These are phyloP conservation scores for Phenganax subtilis DNA, from an alignment of 92 coral and sea anemone species.

Conservation along the genomic window DNA sequence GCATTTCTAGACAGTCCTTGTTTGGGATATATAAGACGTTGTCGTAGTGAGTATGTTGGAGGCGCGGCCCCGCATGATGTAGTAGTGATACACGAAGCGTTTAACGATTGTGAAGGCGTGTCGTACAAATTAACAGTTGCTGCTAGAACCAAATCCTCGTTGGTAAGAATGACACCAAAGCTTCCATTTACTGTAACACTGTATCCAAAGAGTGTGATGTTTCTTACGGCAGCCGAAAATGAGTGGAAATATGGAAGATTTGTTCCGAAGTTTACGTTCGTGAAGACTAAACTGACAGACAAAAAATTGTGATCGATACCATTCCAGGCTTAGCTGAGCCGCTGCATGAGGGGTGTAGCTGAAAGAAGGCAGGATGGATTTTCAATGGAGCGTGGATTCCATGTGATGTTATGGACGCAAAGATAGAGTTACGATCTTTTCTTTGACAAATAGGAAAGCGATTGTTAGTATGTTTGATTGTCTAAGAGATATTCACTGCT, in stretches of 20 bases:
- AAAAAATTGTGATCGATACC: neutral
- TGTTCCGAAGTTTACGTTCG: constrained; percentile 1
- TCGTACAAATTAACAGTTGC: neutral
- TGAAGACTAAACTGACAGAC: neutral
- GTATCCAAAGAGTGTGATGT: constrained; percentile 62
- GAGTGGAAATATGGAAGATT: constrained; percentile 77
- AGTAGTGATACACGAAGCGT: constrained; percentile 22
- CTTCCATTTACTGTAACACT: constrained; percentile 55
- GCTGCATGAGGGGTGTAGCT: neutral
- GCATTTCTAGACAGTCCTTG: constrained; percentile 21
- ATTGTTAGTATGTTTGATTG: too few species aligned
- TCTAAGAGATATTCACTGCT: too few species aligned
- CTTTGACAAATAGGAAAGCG: too few species aligned
- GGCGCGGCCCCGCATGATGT: neutral
- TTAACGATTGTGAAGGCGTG: constrained; percentile 25
- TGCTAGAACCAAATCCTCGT: neutral
- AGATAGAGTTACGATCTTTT: too few species aligned
- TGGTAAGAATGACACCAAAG: constrained; percentile 51
- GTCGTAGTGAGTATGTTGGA: neutral
- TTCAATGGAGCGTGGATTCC: neutral
- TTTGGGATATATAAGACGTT: constrained; percentile 9
- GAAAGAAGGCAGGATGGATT: neutral
- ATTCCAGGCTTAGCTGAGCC: neutral
- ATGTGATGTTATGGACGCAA: too few species aligned
- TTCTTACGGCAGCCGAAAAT: constrained; percentile 59